phyloP scores from a whole-genome alignment of 2,888 invertebrate genomes.

The Rugalucina vietnamica region DNA sequence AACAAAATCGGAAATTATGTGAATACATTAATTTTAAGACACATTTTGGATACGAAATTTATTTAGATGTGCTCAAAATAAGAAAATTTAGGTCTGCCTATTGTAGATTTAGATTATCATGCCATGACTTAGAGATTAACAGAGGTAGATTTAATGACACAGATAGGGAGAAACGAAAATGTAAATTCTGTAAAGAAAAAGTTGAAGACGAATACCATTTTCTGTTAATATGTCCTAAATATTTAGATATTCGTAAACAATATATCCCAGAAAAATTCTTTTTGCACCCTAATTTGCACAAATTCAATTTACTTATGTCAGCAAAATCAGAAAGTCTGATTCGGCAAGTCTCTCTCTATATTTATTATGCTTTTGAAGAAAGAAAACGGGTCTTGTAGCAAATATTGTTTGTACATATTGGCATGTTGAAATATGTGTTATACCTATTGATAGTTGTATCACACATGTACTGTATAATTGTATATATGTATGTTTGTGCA shows the following conservation, averaged over 20 bases:
- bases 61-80: not conserved
- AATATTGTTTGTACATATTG: no score
- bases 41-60: not conserved
- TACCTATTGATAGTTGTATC: no score
- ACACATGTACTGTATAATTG: no score
- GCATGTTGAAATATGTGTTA: no score
- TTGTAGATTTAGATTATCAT: not conserved
- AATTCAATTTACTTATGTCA: no score
- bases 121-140: constrained; percentile 18
- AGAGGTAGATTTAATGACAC: not conserved
- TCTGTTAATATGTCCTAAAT: not conserved
- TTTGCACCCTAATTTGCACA: no score
- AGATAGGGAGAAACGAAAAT: not conserved
- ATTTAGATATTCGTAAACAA: not conserved
- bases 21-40: not conserved
- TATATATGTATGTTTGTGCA: no score
- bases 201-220: not conserved
- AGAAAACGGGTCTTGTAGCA: no score
- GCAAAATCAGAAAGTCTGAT: no score
- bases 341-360: no score
- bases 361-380: no score
- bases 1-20: not conserved
- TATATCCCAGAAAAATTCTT: not conserved
- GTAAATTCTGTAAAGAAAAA: not conserved
- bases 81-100: not conserved